Evolutionary conservation across 2,113 vertebrate species (phyloP).

Genomic region (Ceyx margarethae): DNA sequence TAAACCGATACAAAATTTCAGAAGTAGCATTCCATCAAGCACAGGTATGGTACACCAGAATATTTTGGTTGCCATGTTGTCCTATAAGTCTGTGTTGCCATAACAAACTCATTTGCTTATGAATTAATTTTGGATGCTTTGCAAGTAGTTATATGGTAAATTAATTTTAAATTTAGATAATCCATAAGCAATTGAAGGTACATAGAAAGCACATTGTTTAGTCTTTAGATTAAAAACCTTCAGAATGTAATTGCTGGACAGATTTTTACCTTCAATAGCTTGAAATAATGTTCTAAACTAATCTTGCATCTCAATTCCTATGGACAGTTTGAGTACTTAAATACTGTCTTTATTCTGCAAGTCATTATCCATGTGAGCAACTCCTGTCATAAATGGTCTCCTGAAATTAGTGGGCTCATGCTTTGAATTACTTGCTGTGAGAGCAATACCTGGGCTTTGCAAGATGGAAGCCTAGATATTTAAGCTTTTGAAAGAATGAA

Average conservation of each 20-base stretch:
- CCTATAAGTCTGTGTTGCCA: neutral
- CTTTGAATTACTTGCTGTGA: neutral
- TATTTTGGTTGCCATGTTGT: neutral
- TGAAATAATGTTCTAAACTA: neutral
- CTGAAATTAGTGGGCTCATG: neutral
- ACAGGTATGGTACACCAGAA: conserved; percentile 73
- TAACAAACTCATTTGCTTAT: neutral
- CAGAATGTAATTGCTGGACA: neutral
- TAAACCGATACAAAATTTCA: conserved; percentile 85
- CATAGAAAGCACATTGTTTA: neutral
- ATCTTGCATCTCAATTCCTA: neutral
- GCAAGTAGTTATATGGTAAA: neutral
- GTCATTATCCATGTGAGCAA: neutral
- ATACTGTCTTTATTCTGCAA: neutral
- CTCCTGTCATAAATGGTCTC: neutral
- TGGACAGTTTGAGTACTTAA: neutral
- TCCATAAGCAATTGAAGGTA: neutral
- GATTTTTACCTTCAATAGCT: neutral
- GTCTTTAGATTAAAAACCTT: neutral
- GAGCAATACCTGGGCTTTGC: neutral
- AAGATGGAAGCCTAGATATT: neutral
- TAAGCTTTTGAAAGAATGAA: neutral
- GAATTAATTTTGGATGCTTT: neutral
- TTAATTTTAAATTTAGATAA: neutral
- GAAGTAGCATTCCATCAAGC: conserved; percentile 85